Conservation (phyloP, 1,140 invertebrate genomes). For the Tyrophagus putrescentiae region DNA sequence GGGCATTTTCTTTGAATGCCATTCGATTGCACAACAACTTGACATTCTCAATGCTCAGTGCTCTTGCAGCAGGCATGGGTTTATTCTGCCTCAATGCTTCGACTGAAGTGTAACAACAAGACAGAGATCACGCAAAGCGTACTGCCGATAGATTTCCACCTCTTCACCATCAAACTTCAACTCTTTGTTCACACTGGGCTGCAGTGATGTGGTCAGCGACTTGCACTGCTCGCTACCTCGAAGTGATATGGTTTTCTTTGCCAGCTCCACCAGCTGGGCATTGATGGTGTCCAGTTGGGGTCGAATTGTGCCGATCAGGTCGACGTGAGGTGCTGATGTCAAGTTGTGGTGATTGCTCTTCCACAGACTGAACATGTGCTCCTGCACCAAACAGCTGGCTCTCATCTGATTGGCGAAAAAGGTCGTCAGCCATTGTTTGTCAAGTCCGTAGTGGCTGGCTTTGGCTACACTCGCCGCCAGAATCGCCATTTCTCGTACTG, state of each 20-base stretch:
- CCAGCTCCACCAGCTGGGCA: not conserved
- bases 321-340: not conserved
- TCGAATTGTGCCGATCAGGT: not conserved
- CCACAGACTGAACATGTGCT: not conserved
- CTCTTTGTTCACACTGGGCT: too few relatives aligned
- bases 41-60: too few relatives aligned
- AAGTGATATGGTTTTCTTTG: not conserved
- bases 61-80: too few relatives aligned
- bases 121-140: too few relatives aligned
- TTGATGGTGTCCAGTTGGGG: not conserved
- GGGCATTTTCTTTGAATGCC: too few relatives aligned
- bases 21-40: too few relatives aligned
- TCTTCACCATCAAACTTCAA: too few relatives aligned
- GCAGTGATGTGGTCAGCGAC: not conserved
- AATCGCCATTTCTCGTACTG: not conserved
- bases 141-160: too few relatives aligned
- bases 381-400: not conserved
- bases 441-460: not conserved
- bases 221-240: not conserved
- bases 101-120: too few relatives aligned
- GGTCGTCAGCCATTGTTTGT: not conserved
- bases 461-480: not conserved
- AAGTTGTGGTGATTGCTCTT: not conserved
- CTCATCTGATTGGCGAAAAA: slow-evolving; percentile 1
- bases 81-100: too few relatives aligned